Evolutionary conservation across 1,140 invertebrate species (phyloP).

Genomic region (Chironomus tepperi): DNA sequence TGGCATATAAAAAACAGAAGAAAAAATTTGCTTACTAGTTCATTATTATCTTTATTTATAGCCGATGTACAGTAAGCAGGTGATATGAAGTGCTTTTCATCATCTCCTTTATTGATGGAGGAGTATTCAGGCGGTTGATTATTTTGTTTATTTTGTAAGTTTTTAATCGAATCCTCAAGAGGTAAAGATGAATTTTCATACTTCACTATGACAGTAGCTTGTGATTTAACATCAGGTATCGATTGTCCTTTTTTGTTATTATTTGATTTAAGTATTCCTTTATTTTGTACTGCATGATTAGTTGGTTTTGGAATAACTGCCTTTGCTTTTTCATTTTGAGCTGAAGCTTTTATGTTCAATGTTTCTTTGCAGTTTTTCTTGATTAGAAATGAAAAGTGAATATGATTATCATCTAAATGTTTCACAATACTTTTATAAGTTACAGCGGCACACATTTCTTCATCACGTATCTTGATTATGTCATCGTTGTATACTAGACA

Average conservation of each 20-base stretch:
- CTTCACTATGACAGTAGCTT: not conserved
- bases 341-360: not conserved
- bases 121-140: not conserved
- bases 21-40: slow-evolving; percentile 8
- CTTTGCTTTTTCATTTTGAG: not conserved
- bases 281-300: not conserved
- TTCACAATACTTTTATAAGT: not conserved
- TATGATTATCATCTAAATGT: not conserved
- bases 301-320: not conserved
- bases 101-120: slow-evolving; percentile 1
- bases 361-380: slow-evolving; percentile 6
- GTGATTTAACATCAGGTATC: not conserved
- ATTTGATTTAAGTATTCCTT: slow-evolving; percentile 16
- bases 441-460: not conserved
- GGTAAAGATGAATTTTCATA: not conserved
- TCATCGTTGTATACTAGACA: not conserved
- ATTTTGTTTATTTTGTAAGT: not conserved
- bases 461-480: not conserved
- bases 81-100: not conserved
- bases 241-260: not conserved
- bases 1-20: not conserved
- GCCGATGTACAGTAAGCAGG: slow-evolving; percentile 12
- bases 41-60: not conserved
- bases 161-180: not conserved
- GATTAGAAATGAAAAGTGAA: slow-evolving; percentile 18